Evolutionary conservation across 2,113 vertebrate genomes (phyloP).

Genomic region (Callospermophilus lateralis): DNA sequence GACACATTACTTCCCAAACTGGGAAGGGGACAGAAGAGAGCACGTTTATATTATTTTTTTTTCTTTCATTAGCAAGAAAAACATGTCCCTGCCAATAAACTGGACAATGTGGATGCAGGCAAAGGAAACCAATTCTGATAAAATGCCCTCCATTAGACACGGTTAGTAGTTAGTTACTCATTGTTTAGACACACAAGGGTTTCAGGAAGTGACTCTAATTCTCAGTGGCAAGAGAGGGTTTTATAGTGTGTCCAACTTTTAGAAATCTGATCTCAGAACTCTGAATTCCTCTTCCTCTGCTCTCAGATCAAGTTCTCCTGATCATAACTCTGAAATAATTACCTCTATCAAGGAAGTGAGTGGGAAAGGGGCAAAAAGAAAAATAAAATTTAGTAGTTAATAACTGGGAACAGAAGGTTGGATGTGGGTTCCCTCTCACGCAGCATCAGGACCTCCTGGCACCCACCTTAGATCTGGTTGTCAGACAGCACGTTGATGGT

Average conservation of each 20-base stretch:
- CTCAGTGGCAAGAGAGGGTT: not conserved
- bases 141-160: not conserved
- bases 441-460: not conserved
- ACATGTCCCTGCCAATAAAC: not conserved
- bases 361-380: not conserved
- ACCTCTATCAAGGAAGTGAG: not conserved
- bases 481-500: not conserved
- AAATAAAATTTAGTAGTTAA: not conserved
- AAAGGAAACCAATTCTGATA: not conserved
- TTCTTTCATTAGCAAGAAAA: not conserved
- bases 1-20: not conserved
- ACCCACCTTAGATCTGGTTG: accelerated
- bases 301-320: not conserved
- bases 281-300: not conserved
- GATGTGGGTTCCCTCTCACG: not conserved
- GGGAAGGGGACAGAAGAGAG: not conserved
- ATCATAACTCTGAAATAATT: not conserved
- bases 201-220: not conserved
- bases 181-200: not conserved
- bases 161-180: not conserved
- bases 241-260: not conserved
- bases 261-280: slow-evolving; percentile 51
- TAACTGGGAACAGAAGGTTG: not conserved
- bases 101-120: not conserved
- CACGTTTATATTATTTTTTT: not conserved